Evolutionary conservation across 1,140 invertebrate genomes (phyloP), one percentile per base, ranked within the genome.

Genomic region (Oncopeltus fasciatus): DNA sequence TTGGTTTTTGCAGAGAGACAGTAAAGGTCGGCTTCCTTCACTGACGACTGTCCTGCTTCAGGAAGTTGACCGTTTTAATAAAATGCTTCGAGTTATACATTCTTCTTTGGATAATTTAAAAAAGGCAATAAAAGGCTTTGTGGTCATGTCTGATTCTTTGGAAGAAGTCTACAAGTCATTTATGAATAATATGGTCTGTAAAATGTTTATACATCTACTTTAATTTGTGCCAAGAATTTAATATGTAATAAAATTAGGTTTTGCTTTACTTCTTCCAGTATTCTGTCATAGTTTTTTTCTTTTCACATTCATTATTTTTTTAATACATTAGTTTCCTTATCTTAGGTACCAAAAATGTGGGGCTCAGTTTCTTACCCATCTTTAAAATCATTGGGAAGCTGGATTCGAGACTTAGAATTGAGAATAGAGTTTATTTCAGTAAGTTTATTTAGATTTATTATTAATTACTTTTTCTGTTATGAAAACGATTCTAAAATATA

Each of bases 81-180:
- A 82, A 68, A 74, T 92, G 1, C 72, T 94, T 3, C 69, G 68
- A 44, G 77, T 85, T 47, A 80, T 93, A 53, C 83, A 89, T 72
- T 72, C 71, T 16, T 88, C 86, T 0, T 77, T 92, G 65, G 74
- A 76, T 27, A 83, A 88, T 68, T 72, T 93, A 43, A 79, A 89
- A 71, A 89, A 88, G 73, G 90, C 89, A 2, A 92, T 93, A 46
- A 79, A 78, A 76, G 90, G 90, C 43, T 78, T 92, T 49, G 83
- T 92, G 16, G 87, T 92, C 1, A 93, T 94, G 90, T 91, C 87
- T 31, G 88, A 92, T 64, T 80, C 82, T 44, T 75, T 92, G 62
- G 90, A 94, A 74, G 81, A 80, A 67, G 83, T 92, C 1, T 91
- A 87, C 68, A 81, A 77, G 47, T 75, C 88, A 0, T 83, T 92